These are phyloP conservation scores for Lipotes vexillifer DNA, from an alignment of 2,113 vertebrate species.

Conservation along the genomic window DNA sequence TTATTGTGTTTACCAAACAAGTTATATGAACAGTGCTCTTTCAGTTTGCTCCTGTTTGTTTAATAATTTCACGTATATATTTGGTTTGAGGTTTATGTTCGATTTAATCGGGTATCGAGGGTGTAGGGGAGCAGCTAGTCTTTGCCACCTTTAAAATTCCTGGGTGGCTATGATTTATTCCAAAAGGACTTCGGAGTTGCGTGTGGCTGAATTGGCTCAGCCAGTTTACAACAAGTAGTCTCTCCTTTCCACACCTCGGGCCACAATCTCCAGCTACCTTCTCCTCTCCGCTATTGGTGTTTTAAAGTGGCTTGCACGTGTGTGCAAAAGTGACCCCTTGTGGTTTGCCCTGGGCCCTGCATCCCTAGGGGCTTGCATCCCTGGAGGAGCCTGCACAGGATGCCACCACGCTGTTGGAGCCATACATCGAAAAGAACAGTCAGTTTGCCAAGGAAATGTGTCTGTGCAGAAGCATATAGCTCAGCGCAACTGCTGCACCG, in stretches of 20 bases:
- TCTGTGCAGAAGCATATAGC: slow-evolving; percentile 46
- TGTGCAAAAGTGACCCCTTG: neutral
- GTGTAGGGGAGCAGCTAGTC: neutral
- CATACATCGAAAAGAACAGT: slow-evolving; percentile 61
- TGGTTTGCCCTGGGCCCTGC: neutral
- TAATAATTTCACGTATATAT: neutral
- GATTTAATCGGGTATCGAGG: neutral
- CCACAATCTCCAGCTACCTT: neutral
- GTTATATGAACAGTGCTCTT: neutral
- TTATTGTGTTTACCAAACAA: neutral
- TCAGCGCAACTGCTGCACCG: neutral
- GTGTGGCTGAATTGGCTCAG: neutral
- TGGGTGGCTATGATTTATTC: neutral
- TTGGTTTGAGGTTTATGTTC: neutral
- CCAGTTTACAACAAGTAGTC: neutral
- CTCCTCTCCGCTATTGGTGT: neutral
- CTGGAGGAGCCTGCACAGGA: neutral
- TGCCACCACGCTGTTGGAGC: slow-evolving; percentile 24
- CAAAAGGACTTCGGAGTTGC: neutral
- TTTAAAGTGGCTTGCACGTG: neutral
- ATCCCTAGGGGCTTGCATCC: neutral
- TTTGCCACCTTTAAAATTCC: neutral
- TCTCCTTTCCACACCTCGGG: neutral
- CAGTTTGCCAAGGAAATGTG: slow-evolving; percentile 53
- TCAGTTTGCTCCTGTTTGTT: neutral